Conservation (phyloP, 1,140 invertebrate species). For the Diorhabda sublineata region DNA sequence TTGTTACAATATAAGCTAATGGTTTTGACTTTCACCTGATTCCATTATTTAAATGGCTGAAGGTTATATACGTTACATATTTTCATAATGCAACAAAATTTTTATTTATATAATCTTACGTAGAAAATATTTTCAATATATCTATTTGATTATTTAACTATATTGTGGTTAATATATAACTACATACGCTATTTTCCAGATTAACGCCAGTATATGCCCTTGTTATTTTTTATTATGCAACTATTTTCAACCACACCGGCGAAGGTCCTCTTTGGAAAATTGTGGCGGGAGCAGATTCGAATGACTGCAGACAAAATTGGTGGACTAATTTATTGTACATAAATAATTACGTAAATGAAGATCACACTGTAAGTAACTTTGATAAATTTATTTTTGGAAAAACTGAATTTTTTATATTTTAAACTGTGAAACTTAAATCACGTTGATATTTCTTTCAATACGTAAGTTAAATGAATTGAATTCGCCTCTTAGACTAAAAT, state of each 20-base stretch:
- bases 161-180: background rate
- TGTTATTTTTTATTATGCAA: constrained; percentile 42
- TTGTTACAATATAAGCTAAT: too few relatives aligned
- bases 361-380: constrained; percentile 43
- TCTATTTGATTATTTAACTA: background rate
- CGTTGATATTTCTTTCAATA: too few relatives aligned
- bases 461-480: too few relatives aligned
- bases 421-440: too few relatives aligned
- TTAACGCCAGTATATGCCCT: constrained; percentile 41
- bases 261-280: constrained; percentile 42
- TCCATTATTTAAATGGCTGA: too few relatives aligned
- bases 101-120: too few relatives aligned
- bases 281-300: constrained; percentile 33
- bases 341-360: constrained; percentile 53
- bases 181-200: constrained; percentile 28
- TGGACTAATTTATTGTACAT: constrained; percentile 57
- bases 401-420: too few relatives aligned
- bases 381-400: background rate
- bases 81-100: too few relatives aligned
- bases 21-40: too few relatives aligned
- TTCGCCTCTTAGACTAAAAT: too few relatives aligned
- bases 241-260: constrained; percentile 37
- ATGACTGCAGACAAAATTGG: constrained; percentile 45
- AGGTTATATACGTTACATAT: too few relatives aligned
- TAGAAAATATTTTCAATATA: background rate